Evolutionary conservation across 2,888 invertebrate species (phyloP).

Genomic region (Pediacus dermestoides): DNA sequence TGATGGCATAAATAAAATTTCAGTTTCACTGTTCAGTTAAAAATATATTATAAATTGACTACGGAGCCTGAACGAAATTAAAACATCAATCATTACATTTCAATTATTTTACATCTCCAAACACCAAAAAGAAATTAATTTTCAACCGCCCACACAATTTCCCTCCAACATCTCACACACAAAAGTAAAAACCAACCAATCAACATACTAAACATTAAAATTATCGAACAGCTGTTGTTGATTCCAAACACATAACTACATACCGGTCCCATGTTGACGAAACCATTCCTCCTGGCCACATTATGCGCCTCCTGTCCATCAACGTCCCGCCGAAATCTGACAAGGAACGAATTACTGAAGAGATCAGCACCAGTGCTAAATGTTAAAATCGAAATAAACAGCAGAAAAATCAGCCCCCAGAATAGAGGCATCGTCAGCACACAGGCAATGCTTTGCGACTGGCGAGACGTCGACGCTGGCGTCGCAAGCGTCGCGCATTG

Average conservation of each 20-base stretch:
- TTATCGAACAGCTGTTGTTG: constrained; percentile 2
- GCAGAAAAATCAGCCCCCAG: constrained; percentile 36
- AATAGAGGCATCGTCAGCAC: constrained; percentile 44
- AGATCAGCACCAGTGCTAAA: constrained; percentile 57
- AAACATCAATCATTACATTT: too few species aligned
- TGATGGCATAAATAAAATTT: too few species aligned
- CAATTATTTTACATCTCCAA: too few species aligned
- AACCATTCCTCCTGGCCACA: constrained; percentile 86
- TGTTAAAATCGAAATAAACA: constrained; percentile 34
- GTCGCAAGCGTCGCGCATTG: constrained; percentile 32
- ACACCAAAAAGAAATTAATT: too few species aligned
- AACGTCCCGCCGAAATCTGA: constrained; percentile 78
- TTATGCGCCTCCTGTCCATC: constrained; percentile 72
- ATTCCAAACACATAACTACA: constrained; percentile 51
- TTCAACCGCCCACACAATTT: too few species aligned
- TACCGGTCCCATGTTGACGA: constrained; percentile 92
- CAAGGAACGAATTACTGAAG: constrained; percentile 95
- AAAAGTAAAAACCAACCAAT: constrained; percentile 11
- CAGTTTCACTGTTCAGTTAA: too few species aligned
- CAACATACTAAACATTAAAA: constrained; percentile 5
- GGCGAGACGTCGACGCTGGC: constrained; percentile 22
- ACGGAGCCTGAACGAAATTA: too few species aligned
- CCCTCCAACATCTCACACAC: too few species aligned
- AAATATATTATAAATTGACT: too few species aligned
- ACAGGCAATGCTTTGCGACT: constrained; percentile 26